These are phyloP conservation scores for Nymphicus hollandicus DNA, from an alignment of 2,113 vertebrate species.

Conservation along the genomic window DNA sequence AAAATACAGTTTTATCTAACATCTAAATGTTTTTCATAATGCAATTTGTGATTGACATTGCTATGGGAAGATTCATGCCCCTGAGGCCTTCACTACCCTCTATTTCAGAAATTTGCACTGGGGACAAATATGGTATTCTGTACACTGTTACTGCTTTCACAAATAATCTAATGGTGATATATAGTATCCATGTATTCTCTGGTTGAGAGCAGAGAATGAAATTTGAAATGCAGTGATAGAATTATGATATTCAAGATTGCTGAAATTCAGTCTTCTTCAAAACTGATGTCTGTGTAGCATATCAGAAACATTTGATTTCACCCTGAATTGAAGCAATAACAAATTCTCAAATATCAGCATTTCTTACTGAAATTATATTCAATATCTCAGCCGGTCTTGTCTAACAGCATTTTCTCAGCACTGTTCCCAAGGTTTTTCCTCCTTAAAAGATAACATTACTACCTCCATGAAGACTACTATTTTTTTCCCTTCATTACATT, in stretches of 20 bases:
- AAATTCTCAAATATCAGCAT: not conserved
- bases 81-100: not conserved
- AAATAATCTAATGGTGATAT: not conserved
- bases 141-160: not conserved
- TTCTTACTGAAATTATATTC: not conserved
- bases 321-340: not conserved
- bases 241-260: not conserved
- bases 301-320: not conserved
- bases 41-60: not conserved
- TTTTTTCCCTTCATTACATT: constrained; percentile 1
- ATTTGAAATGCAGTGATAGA: not conserved
- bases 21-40: not conserved
- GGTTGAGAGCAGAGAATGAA: not conserved
- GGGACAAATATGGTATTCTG: not conserved
- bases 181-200: not conserved
- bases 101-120: not conserved
- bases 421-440: not conserved
- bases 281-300: not conserved
- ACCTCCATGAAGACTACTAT: not conserved
- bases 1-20: not conserved
- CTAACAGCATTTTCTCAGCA: constrained; percentile 17
- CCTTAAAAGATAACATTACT: not conserved
- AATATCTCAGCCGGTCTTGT: not conserved
- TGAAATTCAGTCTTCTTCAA: not conserved
- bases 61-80: not conserved